Percentiles rank a stretch among this genome's conserved stretches.
Evolutionary conservation across 53 echinoderm and acorn worm species (phyloP).

Genomic region (Crossaster papposus): DNA sequence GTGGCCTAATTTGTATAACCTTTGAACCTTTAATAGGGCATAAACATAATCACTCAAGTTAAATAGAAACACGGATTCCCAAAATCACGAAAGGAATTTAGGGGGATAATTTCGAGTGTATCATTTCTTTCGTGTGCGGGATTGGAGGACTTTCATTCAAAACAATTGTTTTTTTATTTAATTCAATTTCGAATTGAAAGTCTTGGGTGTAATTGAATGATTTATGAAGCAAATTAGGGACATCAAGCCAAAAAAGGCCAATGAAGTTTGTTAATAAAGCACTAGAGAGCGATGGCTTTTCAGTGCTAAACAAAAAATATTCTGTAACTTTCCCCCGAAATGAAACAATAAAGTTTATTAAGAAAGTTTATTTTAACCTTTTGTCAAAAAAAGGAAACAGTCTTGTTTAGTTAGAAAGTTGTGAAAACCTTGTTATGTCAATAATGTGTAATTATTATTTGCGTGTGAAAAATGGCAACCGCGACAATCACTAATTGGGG

Average conservation of each 20-base stretch:
- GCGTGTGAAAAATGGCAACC: neutral
- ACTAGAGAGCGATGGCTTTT: neutral
- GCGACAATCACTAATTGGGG: neutral
- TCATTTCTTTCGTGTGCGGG: neutral
- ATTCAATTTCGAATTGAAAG: neutral
- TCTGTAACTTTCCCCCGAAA: neutral
- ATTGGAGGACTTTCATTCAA: neutral
- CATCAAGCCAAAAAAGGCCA: neutral
- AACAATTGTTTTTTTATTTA: neutral
- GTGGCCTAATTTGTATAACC: conserved; percentile 63
- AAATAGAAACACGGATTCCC: neutral
- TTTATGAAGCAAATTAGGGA: neutral
- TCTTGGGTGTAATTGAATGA: neutral
- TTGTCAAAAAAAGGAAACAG: neutral
- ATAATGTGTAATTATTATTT: neutral
- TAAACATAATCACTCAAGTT: conserved; percentile 49
- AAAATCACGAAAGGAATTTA: neutral
- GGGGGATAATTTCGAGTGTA: neutral
- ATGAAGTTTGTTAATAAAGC: neutral
- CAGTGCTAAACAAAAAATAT: neutral
- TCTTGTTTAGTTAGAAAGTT: neutral
- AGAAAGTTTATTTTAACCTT: too few relatives aligned
- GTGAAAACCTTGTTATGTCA: neutral
- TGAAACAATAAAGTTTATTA: neutral
- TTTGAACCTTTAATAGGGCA: conserved; percentile 46